phyloP scores from a whole-genome alignment of 2,888 invertebrate genomes.

The Nomada goodeniana region DNA sequence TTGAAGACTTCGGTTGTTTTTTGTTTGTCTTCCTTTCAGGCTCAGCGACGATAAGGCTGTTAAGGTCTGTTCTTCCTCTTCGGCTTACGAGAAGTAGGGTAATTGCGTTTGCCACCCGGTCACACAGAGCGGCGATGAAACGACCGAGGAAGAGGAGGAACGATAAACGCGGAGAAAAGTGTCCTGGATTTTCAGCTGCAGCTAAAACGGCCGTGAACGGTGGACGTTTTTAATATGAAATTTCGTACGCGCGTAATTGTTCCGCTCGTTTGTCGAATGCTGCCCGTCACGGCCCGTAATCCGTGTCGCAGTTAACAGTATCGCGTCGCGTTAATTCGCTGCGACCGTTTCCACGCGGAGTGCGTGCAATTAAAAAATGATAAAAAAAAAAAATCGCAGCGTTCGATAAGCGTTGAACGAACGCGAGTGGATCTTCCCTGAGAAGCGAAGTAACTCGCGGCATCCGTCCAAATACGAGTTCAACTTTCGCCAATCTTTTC shows the following conservation, averaged over 20 bases:
- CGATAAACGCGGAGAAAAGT: constrained; percentile 24
- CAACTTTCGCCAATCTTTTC: neutral
- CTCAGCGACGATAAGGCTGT: constrained; percentile 5
- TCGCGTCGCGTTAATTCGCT: constrained; percentile 29
- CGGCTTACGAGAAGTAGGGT: constrained; percentile 36
- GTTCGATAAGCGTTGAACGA: neutral
- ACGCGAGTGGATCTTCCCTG: constrained; percentile 31
- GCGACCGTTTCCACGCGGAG: neutral
- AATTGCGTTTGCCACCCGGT: constrained; percentile 36
- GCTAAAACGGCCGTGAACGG: constrained; percentile 20
- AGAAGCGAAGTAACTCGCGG: neutral
- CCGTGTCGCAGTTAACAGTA: constrained; percentile 67
- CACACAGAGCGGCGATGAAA: neutral
- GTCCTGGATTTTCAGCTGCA: constrained; percentile 42
- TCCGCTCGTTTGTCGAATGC: constrained; percentile 53
- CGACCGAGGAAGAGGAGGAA: neutral
- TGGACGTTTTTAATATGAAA: constrained; percentile 56
- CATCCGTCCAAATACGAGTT: neutral
- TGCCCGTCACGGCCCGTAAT: constrained; percentile 67
- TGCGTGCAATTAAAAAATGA: neutral
- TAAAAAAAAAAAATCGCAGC: neutral
- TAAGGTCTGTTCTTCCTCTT: constrained; percentile 12
- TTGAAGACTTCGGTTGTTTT: neutral
- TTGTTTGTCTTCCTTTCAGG: neutral
- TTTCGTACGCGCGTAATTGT: constrained; percentile 58